phyloP scores from a whole-genome alignment of 2,113 vertebrate species.

The Tetrax tetrax region DNA sequence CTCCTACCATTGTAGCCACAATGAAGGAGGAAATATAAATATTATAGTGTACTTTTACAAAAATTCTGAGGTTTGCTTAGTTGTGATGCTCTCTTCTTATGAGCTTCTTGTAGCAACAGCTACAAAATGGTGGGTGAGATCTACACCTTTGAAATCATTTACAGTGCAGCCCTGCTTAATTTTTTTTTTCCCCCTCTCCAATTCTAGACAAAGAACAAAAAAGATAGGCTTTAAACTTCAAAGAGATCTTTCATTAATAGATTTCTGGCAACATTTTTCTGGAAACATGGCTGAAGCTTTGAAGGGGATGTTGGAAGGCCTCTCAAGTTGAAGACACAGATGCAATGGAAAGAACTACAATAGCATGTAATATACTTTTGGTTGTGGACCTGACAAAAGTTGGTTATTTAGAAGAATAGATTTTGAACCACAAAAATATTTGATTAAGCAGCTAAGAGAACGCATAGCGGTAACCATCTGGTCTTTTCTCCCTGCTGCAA shows the following conservation, averaged over 20 bases:
- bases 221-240: not conserved
- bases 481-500: not conserved
- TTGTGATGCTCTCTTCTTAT: not conserved
- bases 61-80: not conserved
- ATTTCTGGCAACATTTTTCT: not conserved
- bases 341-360: not conserved
- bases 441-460: not conserved
- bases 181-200: not conserved
- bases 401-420: not conserved
- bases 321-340: not conserved
- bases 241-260: not conserved
- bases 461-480: not conserved
- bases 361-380: accelerated
- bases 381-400: not conserved
- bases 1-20: not conserved
- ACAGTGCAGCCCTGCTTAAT: not conserved
- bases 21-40: not conserved
- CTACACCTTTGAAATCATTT: not conserved
- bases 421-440: not conserved
- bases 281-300: not conserved
- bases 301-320: not conserved
- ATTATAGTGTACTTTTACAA: not conserved
- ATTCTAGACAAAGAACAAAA: not conserved
- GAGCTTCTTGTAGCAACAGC: not conserved
- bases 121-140: not conserved